phyloP scores from a whole-genome alignment of 2,113 vertebrate species.

The Pedionomus torquatus region DNA sequence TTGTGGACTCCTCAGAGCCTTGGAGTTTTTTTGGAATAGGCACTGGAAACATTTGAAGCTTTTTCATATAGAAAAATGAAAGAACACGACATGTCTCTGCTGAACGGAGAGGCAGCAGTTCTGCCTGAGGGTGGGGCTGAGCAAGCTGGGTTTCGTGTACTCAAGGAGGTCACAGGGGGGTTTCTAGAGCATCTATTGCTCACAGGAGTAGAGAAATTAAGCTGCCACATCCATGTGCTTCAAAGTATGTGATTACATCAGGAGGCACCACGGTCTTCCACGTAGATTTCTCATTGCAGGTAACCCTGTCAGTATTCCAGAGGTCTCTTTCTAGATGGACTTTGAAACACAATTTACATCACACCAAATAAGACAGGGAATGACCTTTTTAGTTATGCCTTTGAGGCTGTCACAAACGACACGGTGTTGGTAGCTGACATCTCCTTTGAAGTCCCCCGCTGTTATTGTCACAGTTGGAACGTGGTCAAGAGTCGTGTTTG shows the following conservation, averaged over 20 bases:
- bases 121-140: neutral
- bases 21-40: neutral
- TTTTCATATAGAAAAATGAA: neutral
- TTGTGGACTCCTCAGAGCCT: neutral
- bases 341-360: slow-evolving; percentile 33
- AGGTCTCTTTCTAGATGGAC: neutral
- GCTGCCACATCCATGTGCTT: neutral
- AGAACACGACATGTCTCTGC: neutral
- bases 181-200: slow-evolving; percentile 16
- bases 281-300: neutral
- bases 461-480: neutral
- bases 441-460: slow-evolving; percentile 23
- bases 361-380: neutral
- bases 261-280: neutral
- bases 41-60: neutral
- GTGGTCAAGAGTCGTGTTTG: neutral
- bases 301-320: neutral
- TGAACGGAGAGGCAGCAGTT: neutral
- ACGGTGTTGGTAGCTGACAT: neutral
- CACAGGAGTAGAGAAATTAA: slow-evolving; percentile 9
- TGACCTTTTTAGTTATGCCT: slow-evolving; percentile 48
- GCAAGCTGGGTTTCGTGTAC: neutral
- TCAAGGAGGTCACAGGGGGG: neutral
- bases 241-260: neutral
- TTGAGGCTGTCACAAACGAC: neutral